Evolutionary conservation across 2,888 invertebrate species (phyloP).

Genomic region (Exephanes ischioxanthus): DNA sequence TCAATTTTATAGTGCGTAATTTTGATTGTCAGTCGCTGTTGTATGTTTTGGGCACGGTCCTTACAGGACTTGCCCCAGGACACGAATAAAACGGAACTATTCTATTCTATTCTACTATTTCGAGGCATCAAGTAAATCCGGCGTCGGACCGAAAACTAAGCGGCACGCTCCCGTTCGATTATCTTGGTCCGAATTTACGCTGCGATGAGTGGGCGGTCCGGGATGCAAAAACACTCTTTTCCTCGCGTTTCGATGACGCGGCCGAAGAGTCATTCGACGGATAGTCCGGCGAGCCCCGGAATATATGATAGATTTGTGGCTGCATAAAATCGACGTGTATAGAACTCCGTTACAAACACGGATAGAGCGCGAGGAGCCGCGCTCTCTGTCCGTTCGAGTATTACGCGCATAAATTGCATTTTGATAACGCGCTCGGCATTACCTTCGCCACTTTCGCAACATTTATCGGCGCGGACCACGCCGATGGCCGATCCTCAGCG

Average conservation of each 20-base stretch:
- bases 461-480: slow-evolving; percentile 74
- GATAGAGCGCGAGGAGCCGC: slow-evolving; percentile 12
- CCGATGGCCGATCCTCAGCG: slow-evolving; percentile 44
- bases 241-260: not conserved
- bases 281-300: not conserved
- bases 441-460: slow-evolving; percentile 72
- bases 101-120: not conserved
- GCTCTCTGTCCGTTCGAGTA: slow-evolving; percentile 29
- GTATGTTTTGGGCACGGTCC: no score
- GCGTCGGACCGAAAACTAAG: not conserved
- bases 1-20: no score
- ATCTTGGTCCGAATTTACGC: not conserved
- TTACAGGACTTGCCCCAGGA: no score
- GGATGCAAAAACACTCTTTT: not conserved
- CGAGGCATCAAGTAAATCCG: slow-evolving; percentile 36
- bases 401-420: slow-evolving; percentile 74
- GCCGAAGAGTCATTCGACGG: not conserved
- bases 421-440: slow-evolving; percentile 75
- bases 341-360: slow-evolving; percentile 28
- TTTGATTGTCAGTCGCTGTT: no score
- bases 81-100: no score
- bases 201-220: no score
- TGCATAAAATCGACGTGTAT: slow-evolving; percentile 1
- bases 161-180: not conserved
- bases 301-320: not conserved